Evolutionary conservation across 2,888 invertebrate genomes (phyloP), one percentile per base, ranked within the genome.

Genomic region (Serrognathus titanus): DNA sequence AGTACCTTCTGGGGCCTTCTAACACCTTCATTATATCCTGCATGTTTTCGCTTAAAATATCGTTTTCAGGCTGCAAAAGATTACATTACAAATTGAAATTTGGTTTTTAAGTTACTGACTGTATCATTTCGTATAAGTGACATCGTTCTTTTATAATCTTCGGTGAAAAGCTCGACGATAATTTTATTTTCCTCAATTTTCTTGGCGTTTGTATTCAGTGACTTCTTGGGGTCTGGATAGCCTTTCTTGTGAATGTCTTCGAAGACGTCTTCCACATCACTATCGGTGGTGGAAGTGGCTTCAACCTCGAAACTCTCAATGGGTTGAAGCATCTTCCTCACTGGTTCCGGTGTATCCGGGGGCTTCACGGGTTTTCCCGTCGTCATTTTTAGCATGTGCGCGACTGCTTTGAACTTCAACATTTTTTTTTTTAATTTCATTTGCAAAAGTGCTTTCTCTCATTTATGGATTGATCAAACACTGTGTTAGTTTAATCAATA

Each of bases 151-250:
- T 71, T 72, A 53, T 68, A 73, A 43, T 71, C 66, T 7, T 67
- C 64, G 2, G 71, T 72, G 56, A 75, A 75, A 37, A 60, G 58
- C 10, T 66, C 63, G 38, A 69, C 63, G 0, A 69, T 69, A 53
- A 63, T 61, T 53, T 60, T 53, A 56, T 73, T 70, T 2, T 69
- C 70, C 62, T 74, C 71, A 5, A 50, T 43, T 61, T 73, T 73
- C 1, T 64, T 63, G 39, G 71, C 56, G 41, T 65, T 64, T 49
- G 62, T 65, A 24, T 47, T 39, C 5, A 50, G 41, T 7, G 40
- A 49, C 12, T 60, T 53, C 16, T 52, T 53, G 3, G 39, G 24
- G 31, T 49, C 51, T 20, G 51, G 55, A 39, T 68, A 69, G 47
- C 66, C 69, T 8, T 68, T 60, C 52, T 38, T 63, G 46, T 69